Conservation (phyloP, 2,113 vertebrate genomes). For the Crotalus viridis region DNA sequence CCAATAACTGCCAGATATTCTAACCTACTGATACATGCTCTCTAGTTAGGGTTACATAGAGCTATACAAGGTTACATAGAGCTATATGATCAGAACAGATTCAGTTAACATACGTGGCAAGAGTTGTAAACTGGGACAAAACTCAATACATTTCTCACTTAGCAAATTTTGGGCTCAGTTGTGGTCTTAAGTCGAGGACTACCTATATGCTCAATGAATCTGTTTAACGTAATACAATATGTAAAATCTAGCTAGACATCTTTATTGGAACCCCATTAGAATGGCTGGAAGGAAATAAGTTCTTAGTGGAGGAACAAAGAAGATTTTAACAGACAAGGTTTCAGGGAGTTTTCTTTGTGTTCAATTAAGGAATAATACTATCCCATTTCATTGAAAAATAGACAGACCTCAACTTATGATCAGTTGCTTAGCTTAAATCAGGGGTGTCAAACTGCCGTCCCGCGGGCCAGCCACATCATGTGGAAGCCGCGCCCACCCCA, state of each 20-base stretch:
- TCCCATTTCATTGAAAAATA: neutral
- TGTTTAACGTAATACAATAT: neutral
- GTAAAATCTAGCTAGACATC: neutral
- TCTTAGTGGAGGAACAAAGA: neutral
- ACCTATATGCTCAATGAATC: neutral
- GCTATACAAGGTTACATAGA: no score
- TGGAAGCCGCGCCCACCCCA: no score
- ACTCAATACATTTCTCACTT: neutral
- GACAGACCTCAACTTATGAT: neutral
- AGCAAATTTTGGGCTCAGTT: neutral
- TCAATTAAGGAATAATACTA: neutral
- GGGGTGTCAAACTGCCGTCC: no score
- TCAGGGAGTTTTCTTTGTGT: neutral
- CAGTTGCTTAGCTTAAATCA: neutral
- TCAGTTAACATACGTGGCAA: neutral
- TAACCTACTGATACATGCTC: no score
- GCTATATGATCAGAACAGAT: neutral
- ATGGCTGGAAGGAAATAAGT: neutral
- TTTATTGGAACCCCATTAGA: neutral
- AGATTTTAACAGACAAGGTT: neutral
- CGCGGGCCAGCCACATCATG: no score
- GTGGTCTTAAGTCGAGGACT: neutral
- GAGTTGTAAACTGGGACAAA: neutral
- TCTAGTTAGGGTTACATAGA: no score
- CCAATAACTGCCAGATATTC: no score